phyloP scores from a whole-genome alignment of 2,888 invertebrate genomes.

The Standfussiana lucernea region DNA sequence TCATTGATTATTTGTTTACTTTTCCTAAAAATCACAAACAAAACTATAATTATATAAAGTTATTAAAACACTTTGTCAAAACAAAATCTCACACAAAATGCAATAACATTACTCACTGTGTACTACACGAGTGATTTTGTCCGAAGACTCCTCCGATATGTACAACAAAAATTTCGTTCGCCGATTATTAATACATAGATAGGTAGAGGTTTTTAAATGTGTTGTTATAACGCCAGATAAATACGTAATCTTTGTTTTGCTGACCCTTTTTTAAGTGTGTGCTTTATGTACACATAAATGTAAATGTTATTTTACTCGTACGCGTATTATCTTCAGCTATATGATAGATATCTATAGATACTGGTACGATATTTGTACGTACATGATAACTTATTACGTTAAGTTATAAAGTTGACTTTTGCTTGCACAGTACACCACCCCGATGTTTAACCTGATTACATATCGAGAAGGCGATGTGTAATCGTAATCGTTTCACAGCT shows the following conservation, averaged over 20 bases:
- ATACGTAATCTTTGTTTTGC: neutral
- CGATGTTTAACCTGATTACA: no score
- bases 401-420: no score
- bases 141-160: neutral
- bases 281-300: neutral
- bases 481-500: neutral
- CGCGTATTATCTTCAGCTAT: no score
- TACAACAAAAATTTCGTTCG: neutral
- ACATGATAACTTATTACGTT: no score
- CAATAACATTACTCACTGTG: slow-evolving; percentile 14
- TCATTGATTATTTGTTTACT: neutral
- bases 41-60: neutral
- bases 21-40: neutral
- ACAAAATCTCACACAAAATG: neutral
- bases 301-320: no score
- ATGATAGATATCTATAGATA: no score
- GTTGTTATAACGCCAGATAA: neutral
- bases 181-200: neutral
- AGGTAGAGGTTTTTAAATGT: neutral
- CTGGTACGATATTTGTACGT: no score
- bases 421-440: no score
- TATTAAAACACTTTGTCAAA: neutral
- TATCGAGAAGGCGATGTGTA: neutral
- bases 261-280: neutral
- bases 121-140: neutral